Conservation (phyloP, 2,113 vertebrate genomes). For the Dermatemys mawii region DNA sequence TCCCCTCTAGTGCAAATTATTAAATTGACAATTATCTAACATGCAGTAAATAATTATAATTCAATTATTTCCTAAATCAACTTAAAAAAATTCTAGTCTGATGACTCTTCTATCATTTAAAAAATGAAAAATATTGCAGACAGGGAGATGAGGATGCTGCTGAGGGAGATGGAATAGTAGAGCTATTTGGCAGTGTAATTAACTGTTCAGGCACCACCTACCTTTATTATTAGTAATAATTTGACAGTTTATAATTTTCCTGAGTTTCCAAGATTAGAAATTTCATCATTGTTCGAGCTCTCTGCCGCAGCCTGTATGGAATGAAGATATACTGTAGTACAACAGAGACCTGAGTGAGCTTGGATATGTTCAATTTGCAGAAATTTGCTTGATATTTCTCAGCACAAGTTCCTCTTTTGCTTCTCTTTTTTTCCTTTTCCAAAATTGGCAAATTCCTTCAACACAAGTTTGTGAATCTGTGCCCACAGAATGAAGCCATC, state of each 20-base stretch:
- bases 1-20: background rate
- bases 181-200: background rate
- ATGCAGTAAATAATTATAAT: background rate
- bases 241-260: background rate
- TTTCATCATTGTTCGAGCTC: background rate
- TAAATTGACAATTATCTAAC: background rate
- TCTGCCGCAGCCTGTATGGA: no score
- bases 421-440: background rate
- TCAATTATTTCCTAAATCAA: background rate
- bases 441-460: no score
- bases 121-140: background rate
- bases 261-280: background rate
- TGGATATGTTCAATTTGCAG: background rate
- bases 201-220: background rate
- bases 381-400: no score
- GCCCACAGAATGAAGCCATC: background rate
- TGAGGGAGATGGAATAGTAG: background rate
- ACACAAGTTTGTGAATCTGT: background rate
- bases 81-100: background rate
- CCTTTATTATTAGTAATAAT: background rate
- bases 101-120: background rate
- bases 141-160: accelerated
- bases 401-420: background rate
- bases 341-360: background rate
- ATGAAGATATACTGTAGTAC: background rate